Evolutionary conservation across 2,797 vertebrate genomes (phyloP).

Genomic region (Alcedo atthis): DNA sequence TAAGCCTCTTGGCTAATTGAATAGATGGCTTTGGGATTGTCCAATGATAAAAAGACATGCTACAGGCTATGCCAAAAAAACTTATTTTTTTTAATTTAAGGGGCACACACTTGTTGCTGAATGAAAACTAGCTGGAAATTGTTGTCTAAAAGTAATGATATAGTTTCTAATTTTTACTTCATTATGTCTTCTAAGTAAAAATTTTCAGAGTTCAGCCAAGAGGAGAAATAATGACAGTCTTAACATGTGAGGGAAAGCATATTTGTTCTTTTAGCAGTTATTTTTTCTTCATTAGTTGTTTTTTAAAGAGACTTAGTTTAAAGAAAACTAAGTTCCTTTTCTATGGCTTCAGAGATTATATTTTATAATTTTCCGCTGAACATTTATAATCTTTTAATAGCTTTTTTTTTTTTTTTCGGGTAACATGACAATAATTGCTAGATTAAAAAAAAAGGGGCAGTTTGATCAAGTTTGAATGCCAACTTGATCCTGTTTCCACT

Average conservation of each 20-base stretch:
- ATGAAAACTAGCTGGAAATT: slow-evolving; percentile 6
- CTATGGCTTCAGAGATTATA: background rate
- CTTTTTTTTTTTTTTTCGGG: slow-evolving; percentile 15
- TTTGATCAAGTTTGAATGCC: slow-evolving; percentile 9
- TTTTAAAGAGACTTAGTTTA: background rate
- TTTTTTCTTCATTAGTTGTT: background rate
- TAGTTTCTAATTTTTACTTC: slow-evolving; percentile 33
- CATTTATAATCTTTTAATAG: slow-evolving; percentile 59
- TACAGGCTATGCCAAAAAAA: slow-evolving; percentile 10
- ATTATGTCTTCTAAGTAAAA: slow-evolving; percentile 18
- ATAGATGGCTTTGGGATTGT: background rate
- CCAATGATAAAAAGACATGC: background rate
- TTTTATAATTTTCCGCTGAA: slow-evolving; percentile 44
- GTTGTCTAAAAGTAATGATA: slow-evolving; percentile 11
- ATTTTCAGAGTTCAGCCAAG: slow-evolving; percentile 18
- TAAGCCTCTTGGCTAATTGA: background rate
- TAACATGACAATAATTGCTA: slow-evolving; percentile 39
- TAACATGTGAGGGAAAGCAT: background rate
- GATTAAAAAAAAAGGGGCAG: slow-evolving; percentile 19
- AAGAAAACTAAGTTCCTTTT: slow-evolving; percentile 29
- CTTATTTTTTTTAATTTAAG: slow-evolving; percentile 11
- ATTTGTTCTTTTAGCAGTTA: background rate
- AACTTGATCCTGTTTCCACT: slow-evolving; percentile 1
- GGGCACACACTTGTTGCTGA: background rate
- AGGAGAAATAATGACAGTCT: slow-evolving; percentile 3